These are phyloP conservation scores for Tyto alba DNA, from an alignment of 2,113 vertebrate species.

Conservation along the genomic window DNA sequence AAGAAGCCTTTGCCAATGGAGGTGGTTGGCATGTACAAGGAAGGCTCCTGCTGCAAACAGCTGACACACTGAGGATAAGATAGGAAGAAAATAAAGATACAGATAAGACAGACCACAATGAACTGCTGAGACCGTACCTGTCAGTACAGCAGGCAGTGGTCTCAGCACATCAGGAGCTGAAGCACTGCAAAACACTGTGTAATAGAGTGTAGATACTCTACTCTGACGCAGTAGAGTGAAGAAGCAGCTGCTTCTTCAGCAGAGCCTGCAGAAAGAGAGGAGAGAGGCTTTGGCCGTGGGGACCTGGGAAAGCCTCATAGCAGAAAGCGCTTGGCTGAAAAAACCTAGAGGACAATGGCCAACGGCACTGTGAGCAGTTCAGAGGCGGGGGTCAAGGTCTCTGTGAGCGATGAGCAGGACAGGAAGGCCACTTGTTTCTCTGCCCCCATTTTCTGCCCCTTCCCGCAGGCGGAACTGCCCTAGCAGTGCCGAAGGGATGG, in stretches of 20 bases:
- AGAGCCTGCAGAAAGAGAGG: background rate
- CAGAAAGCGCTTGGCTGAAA: background rate
- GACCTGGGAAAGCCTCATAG: background rate
- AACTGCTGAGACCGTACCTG: background rate
- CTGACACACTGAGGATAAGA: background rate
- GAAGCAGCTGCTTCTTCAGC: background rate
- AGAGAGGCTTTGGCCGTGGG: background rate
- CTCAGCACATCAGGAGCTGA: background rate
- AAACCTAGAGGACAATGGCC: background rate
- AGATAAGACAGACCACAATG: background rate
- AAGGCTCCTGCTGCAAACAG: background rate
- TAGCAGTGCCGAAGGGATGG: background rate
- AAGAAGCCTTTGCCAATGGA: background rate
- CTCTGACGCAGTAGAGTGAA: too few species aligned
- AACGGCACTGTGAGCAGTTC: background rate
- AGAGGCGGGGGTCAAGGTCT: background rate
- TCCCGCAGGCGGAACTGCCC: rapidly evolving
- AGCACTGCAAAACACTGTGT: background rate
- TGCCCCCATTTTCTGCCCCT: background rate
- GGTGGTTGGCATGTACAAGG: background rate
- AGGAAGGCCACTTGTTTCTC: background rate
- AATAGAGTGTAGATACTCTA: background rate
- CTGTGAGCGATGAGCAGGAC: background rate
- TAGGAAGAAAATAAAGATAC: background rate
- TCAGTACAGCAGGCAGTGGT: background rate